Base-by-base conservation (phyloP, 2,888 invertebrate genomes). In the Drosophila neonasuta region DNA sequence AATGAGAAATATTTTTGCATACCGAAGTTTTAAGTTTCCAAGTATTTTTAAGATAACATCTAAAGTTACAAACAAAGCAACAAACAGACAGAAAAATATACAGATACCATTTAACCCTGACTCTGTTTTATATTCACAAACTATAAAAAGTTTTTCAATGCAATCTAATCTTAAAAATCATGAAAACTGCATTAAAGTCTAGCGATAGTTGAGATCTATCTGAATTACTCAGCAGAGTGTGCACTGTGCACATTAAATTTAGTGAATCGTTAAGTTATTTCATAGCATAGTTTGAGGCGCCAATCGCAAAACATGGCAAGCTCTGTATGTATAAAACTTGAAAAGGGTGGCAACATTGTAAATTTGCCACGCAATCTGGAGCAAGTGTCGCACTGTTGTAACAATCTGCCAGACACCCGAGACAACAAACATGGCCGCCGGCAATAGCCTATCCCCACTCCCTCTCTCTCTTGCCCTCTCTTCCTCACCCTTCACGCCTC, bases 321-420 rank as follows among this genome's bases (percentile, higher is more conserved):
- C 39, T 30, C 52, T 48, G 52, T 20, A 3, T 20, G 20, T 15
- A 46, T 34, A 30, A 59, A 59, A 57, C 58, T 54, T 41, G 44
- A 10, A 60, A 48, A 58, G 64, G 52, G 51, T 74, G 87, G 85
- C 77, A 80, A 52, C 76, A 68, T 65, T 79, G 79, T 82, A 84
- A 88, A 88, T 88, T 82, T 73, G 72, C 78, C 75, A 70, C 77
- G 75, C 87, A 87, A 87, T 87, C 88, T 88, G 76, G 88, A 88
- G 77, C 88, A 87, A 87, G 88, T 87, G 88, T 80, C 79, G 87
- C 80, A 78, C 74, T 77, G 75, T 80, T 86, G 81, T 65, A 80
- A 86, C 79, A 75, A 65, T 57, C 78, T 59, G 57, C 51, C 75
- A 75, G 69, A 76, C 77, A 72, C 57, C 13, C 48, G 45, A 56